Evolutionary conservation across 2,888 invertebrate species (phyloP), one percentile per base, ranked within the genome.

Genomic region (Drosophila anomalata): DNA sequence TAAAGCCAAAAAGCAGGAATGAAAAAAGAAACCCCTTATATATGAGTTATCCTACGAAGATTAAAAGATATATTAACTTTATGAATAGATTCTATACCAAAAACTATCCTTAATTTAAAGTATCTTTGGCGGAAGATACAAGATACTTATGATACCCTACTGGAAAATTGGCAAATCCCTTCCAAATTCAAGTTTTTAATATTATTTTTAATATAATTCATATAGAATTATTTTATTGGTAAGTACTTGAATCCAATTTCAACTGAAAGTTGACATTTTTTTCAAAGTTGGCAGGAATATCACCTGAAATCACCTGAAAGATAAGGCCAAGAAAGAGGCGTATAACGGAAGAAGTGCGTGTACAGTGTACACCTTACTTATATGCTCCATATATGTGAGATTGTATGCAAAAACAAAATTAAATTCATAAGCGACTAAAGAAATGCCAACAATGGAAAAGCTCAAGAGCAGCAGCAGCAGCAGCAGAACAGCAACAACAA

Each of bases 351-450:
- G 14, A 24, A 24, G 39, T 20, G 36, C 41, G 22, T 51, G 7
- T 42, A 39, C 47, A 11, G 33, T 51, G 52, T 73, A 42, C 26
- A 56, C 26, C 31, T 29, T 29, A 46, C n/a, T 14, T 17, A 48
- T 22, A 26, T 44, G 22, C n/a, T 42, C 36, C 29, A 29, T 29
- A 7, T 8, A 33, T 41, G 12, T 29, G 14, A 42, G 26, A 9
- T 26, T 17, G 3, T 22, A 14, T 24, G 22, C 22, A 46, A 51
- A 55, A 61, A 42, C 47, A 50, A 51, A 76, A 70, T 79, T 50
- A 79, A 74, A 59, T 78, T 81, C 70, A 77, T 73, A 75, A 81
- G 74, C 70, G 58, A 68, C 59, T 26, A 63, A 66, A 53, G 44
- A 60, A 72, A 67, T 65, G 67, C 42, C 71, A 71, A 68, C 42